Conservation (phyloP, 2,797 vertebrate genomes). For the Anabas testudineus region DNA sequence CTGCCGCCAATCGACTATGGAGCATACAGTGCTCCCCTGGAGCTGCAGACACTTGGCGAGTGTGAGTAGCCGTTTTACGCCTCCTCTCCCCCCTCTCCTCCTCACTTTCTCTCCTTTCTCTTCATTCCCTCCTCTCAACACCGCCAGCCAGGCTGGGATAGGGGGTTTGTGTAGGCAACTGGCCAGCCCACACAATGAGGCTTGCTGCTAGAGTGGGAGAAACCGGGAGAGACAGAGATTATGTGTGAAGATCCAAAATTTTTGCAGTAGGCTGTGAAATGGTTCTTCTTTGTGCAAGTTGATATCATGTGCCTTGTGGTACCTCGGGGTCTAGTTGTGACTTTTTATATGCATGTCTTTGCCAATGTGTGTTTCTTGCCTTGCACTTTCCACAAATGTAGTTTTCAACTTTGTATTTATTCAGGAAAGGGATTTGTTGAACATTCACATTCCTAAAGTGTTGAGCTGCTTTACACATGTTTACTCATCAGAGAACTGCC, state of each 20-base stretch:
- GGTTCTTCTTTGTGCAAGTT: constrained; percentile 46
- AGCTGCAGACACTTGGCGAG: constrained; percentile 94
- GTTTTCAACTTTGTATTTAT: neutral
- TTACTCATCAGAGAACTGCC: constrained; percentile 26
- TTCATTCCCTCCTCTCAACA: constrained; percentile 25
- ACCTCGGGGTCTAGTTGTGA: constrained; percentile 39
- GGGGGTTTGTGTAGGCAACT: constrained; percentile 51
- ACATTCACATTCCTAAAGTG: neutral
- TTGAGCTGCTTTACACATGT: constrained; percentile 7
- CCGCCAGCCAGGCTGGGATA: constrained; percentile 38
- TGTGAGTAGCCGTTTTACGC: constrained; percentile 83
- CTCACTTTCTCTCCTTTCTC: constrained; percentile 28
- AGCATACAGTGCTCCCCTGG: constrained; percentile 89
- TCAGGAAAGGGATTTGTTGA: constrained; percentile 12
- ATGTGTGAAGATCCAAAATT: constrained; percentile 63
- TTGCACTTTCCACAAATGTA: neutral
- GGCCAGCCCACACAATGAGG: constrained; percentile 68
- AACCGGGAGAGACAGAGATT: constrained; percentile 23
- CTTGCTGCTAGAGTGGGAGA: constrained; percentile 40
- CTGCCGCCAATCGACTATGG: constrained; percentile 85
- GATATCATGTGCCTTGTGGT: constrained; percentile 34
- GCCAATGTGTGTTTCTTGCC: neutral
- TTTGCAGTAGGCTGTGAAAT: constrained; percentile 64
- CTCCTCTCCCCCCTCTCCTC: constrained; percentile 37
- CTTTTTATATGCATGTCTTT: constrained; percentile 11